phyloP scores from a whole-genome alignment of 2,113 vertebrate genomes.

The Prionailurus viverrinus region DNA sequence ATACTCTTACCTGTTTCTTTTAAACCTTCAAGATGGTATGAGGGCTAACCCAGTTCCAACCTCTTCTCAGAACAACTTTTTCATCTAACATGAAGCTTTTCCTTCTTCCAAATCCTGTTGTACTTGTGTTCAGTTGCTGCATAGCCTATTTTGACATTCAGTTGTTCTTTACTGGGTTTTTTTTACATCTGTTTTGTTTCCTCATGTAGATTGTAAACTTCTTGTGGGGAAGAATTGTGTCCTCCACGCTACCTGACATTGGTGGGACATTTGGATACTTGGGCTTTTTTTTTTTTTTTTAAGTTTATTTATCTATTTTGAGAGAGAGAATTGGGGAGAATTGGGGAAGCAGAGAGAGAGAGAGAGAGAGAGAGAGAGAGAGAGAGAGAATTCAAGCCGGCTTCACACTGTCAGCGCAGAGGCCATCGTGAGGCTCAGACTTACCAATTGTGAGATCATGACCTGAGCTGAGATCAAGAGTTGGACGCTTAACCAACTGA shows the following conservation, averaged over 20 bases:
- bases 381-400: no score
- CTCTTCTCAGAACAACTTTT: conserved; percentile 10
- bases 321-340: no score
- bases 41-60: background rate
- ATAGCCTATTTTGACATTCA: background rate
- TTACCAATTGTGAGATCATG: no score
- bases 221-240: background rate
- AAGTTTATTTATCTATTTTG: no score
- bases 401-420: no score
- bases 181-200: background rate
- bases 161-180: background rate
- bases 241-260: background rate
- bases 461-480: no score
- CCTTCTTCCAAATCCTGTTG: background rate
- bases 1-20: conserved; percentile 18
- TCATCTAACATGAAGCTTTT: background rate
- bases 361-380: no score
- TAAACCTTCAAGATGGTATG: conserved; percentile 4
- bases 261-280: background rate
- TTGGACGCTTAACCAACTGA: no score
- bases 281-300: no score
- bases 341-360: no score
- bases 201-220: background rate
- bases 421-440: no score
- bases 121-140: background rate